phyloP scores from a whole-genome alignment of 2,797 vertebrate genomes.

The Paguma larvata region DNA sequence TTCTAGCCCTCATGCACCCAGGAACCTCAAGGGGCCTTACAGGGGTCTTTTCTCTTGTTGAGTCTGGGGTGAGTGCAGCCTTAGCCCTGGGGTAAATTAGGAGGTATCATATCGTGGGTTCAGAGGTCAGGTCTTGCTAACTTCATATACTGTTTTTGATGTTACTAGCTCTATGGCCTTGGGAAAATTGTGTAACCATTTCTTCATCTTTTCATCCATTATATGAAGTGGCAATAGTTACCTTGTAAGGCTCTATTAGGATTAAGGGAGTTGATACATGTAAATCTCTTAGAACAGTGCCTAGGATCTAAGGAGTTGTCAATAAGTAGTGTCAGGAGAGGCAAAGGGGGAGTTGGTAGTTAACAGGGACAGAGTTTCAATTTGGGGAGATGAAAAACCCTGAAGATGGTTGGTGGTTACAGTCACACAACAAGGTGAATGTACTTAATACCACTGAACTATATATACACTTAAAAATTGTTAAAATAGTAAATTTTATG shows the following conservation, averaged over 20 bases:
- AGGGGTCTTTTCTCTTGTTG: not conserved
- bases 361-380: not conserved
- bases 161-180: not conserved
- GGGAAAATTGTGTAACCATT: not conserved
- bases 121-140: not conserved
- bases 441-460: not conserved
- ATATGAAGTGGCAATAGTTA: not conserved
- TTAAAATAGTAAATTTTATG: not conserved
- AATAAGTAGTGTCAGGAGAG: not conserved
- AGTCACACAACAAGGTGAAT: not conserved
- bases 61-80: not conserved
- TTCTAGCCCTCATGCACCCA: not conserved
- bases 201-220: not conserved
- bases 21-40: not conserved
- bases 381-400: not conserved
- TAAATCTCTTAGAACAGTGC: not conserved
- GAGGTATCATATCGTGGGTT: fast-evolving
- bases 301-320: not conserved
- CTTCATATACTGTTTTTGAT: not conserved
- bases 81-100: not conserved
- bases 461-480: not conserved
- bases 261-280: not conserved
- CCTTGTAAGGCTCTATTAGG: not conserved
- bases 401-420: not conserved
- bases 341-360: not conserved